Conservation (phyloP, 2,797 vertebrate genomes). For the Spheniscus humboldti region DNA sequence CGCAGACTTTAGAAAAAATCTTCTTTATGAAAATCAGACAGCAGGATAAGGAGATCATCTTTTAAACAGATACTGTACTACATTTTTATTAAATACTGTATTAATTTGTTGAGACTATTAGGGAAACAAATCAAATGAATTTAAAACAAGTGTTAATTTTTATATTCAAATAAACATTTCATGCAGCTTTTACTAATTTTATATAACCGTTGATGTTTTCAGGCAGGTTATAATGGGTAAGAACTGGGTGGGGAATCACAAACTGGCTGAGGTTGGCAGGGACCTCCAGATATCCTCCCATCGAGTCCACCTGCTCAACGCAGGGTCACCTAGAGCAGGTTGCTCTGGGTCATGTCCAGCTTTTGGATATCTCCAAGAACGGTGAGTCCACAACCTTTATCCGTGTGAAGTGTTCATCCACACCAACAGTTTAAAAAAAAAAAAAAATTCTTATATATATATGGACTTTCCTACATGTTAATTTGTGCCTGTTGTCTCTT, state of each 20-base stretch:
- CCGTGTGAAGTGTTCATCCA: neutral
- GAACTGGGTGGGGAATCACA: neutral
- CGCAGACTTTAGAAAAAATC: neutral
- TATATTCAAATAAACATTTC: neutral
- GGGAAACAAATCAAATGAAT: neutral
- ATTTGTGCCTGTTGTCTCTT: neutral
- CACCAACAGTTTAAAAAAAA: neutral
- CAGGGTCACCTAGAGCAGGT: neutral
- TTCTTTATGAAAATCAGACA: neutral
- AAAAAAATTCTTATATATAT: neutral
- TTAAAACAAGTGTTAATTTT: neutral
- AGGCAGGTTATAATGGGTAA: neutral
- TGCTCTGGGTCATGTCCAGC: fast-evolving
- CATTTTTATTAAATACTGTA: neutral
- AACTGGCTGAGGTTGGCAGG: neutral
- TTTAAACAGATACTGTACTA: neutral
- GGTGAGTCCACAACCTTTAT: neutral
- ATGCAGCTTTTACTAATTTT: neutral
- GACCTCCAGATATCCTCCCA: neutral
- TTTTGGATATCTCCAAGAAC: neutral
- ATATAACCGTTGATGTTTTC: neutral
- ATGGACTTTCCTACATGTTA: neutral
- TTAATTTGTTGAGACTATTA: neutral
- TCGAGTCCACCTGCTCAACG: neutral
- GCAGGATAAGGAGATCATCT: neutral